Evolutionary conservation across 92 coral and sea anemone genomes (phyloP).

Genomic region (Ricordea florida): DNA sequence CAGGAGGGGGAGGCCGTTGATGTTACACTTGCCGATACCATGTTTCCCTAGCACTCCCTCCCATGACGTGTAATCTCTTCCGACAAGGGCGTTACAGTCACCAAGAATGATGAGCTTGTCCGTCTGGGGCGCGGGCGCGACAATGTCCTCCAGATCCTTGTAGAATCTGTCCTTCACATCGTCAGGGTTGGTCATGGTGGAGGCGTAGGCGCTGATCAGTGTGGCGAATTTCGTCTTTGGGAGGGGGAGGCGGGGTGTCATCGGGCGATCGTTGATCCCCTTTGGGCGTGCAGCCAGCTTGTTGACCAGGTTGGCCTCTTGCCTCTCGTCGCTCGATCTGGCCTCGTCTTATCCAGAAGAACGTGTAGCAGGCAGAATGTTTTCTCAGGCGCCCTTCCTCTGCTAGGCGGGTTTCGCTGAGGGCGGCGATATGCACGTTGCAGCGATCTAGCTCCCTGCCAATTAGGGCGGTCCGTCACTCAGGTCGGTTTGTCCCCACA

Average conservation of each 20-base stretch:
- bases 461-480: too few relatives aligned
- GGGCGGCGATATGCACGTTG: slow-evolving; percentile 1
- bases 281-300: too few relatives aligned
- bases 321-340: neutral
- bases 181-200: slow-evolving; percentile 62
- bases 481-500: too few relatives aligned
- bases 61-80: slow-evolving; percentile 16
- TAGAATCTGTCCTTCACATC: slow-evolving; percentile 46
- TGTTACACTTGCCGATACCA: too few relatives aligned
- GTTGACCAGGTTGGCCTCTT: too few relatives aligned
- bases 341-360: neutral
- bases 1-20: slow-evolving; percentile 20
- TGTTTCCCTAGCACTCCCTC: slow-evolving; percentile 7
- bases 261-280: too few relatives aligned
- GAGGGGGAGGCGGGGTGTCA: too few relatives aligned
- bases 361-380: neutral
- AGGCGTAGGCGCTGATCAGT: slow-evolving; percentile 53
- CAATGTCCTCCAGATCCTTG: slow-evolving; percentile 5
- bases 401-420: neutral
- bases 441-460: neutral
- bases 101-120: slow-evolving; percentile 44
- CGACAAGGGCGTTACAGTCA: slow-evolving; percentile 44
- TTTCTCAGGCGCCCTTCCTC: neutral
- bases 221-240: too few relatives aligned
- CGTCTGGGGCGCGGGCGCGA: slow-evolving; percentile 15